Conservation (phyloP, 1,140 invertebrate species). For the Brachionus calyciflorus region DNA sequence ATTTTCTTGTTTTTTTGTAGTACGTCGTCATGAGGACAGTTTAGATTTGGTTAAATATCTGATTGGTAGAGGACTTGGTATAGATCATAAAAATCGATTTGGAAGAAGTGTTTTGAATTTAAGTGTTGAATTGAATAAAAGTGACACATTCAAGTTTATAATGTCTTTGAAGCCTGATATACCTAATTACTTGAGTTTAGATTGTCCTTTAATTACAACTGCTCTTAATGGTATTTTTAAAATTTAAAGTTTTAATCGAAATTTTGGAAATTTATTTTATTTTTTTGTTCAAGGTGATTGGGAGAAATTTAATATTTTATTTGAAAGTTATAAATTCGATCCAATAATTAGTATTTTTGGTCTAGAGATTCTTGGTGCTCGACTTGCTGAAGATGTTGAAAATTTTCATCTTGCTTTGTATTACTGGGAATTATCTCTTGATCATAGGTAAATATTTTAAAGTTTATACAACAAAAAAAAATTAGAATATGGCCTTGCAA, state of each 20-base stretch:
- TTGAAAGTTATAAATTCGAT: background rate
- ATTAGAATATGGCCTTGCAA: no score
- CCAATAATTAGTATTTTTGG: background rate
- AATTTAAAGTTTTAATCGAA: background rate
- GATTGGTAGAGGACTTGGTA: background rate
- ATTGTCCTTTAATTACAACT: background rate
- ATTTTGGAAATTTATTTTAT: background rate
- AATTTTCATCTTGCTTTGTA: background rate
- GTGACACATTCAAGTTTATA: background rate
- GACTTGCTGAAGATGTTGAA: background rate
- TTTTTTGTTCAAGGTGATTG: background rate
- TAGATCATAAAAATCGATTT: background rate
- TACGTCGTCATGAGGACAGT: background rate
- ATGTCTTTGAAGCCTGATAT: background rate
- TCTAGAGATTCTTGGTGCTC: slow-evolving; percentile 3
- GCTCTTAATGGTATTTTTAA: slow-evolving; percentile 1
- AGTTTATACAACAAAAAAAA: background rate
- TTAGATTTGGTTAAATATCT: slow-evolving; percentile 7
- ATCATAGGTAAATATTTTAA: background rate
- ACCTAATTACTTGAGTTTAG: background rate
- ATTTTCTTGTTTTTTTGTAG: background rate
- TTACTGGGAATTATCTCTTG: slow-evolving; percentile 8
- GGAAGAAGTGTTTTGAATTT: slow-evolving; percentile 5
- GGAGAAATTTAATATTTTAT: slow-evolving; percentile 28
- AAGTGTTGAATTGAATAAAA: background rate